Percentiles rank a stretch among this genome's conserved stretches.
Conservation (phyloP, 2,113 vertebrate species). For the Chelonoidis abingdonii region DNA sequence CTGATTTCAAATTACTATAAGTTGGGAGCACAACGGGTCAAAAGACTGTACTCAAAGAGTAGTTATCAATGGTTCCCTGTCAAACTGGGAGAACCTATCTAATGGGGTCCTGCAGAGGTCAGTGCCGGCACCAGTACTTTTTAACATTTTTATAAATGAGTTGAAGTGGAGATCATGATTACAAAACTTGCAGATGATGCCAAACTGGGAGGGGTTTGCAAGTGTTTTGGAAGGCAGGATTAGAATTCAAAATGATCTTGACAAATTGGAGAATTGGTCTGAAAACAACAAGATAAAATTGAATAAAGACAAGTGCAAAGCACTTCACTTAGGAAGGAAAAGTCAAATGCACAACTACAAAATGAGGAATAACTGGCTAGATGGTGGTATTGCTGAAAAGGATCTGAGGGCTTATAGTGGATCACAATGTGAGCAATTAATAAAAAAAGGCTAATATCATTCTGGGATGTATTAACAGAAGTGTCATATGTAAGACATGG, state of each 20-base stretch:
- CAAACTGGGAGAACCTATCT: background rate
- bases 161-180: background rate
- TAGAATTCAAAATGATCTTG: background rate
- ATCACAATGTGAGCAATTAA: background rate
- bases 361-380: background rate
- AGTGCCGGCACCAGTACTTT: background rate
- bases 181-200: no score
- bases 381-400: background rate
- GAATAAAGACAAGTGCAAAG: background rate
- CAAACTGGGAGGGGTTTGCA: background rate
- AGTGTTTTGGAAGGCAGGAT: background rate
- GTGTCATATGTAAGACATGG: background rate
- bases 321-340: background rate
- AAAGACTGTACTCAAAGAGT: background rate
- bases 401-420: background rate
- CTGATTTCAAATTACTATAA: background rate
- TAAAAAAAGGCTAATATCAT: background rate
- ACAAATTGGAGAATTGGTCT: background rate
- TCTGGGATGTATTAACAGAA: background rate
- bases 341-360: background rate
- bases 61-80: background rate
- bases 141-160: background rate
- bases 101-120: background rate
- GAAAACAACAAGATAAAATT: background rate
- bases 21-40: background rate